Percentiles rank a stretch among this genome's conserved stretches.
These are phyloP conservation scores for Alauda arvensis DNA, from an alignment of 2,797 vertebrate species.

Conservation along the genomic window DNA sequence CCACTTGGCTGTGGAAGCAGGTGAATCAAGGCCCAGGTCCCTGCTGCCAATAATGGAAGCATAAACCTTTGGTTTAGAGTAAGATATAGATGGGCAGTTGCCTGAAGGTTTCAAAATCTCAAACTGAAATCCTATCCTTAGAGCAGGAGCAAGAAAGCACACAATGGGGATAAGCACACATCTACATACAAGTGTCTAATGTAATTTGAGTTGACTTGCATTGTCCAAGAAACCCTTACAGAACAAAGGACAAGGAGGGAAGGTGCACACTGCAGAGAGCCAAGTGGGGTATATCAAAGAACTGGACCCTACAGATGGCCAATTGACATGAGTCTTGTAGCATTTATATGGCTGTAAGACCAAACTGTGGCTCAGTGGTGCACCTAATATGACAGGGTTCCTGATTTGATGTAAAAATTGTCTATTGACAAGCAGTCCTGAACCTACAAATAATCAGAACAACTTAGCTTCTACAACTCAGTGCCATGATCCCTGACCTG, in stretches of 20 bases:
- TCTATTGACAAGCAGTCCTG: neutral
- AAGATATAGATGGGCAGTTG: neutral
- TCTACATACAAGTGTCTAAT: neutral
- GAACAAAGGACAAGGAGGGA: neutral
- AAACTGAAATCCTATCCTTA: neutral
- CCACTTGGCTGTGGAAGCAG: neutral
- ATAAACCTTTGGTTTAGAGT: neutral
- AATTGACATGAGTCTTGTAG: neutral
- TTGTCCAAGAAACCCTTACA: neutral
- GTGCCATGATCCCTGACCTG: neutral
- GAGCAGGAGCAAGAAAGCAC: neutral
- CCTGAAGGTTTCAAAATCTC: neutral
- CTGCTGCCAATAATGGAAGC: accelerated
- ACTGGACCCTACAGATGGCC: neutral
- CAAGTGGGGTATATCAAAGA: neutral
- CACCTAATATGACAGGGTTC: neutral
- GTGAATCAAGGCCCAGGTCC: neutral
- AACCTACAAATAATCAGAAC: neutral
- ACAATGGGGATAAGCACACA: neutral
- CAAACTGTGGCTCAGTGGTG: neutral
- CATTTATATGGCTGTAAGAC: neutral
- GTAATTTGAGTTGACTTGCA: neutral
- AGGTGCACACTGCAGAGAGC: neutral
- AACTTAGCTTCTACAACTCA: neutral
- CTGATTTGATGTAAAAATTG: neutral